Base-by-base conservation (phyloP, 2,797 vertebrate species). In the Leptoclinus maculatus region DNA sequence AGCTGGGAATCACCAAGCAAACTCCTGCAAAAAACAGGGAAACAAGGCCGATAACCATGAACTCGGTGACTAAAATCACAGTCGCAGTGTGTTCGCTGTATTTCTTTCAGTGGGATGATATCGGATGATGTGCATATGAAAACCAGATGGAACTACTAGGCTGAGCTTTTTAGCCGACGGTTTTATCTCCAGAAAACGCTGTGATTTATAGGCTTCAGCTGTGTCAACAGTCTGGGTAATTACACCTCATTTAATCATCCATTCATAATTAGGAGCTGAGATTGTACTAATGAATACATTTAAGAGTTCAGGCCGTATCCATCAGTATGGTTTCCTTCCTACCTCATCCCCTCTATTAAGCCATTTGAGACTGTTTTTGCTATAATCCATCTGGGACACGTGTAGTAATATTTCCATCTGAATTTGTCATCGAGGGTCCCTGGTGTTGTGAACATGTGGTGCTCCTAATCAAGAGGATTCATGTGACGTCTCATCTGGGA, bases 141-240 rank as follows among this genome's bases (percentile, higher is more conserved):
- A 89, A 83, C 78, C 91, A 91, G 85, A 88, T 89, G 89, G 88
- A 71, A 34, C 53, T 27, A 54, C 71, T 19, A 45, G 45, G 66
- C 74, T 78, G 63, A 86, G 82, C 86, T 66, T 71, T 71, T 67
- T 3, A 80, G 78, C 74, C 71, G 58, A 85, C 59, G 78, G 76
- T 72, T 85, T 87, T 80, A 86, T 88, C 80, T 76, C 75, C 68
- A 73, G 78, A 87, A 83, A 78, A 3, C 1, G 2, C 63, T 32
- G 57, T 73, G 79, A 92, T 91, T 84, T 86, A 89, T 82, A 59
- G 59, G 65, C 68, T 88, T 93, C 91, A 90, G 89, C 88, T 92
- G 88, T 84, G 86, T 91, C 85, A 87, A 88, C 89, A 83, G 79
- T 88, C 73, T 59, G 57, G 67, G 82, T 88, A 83, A 92, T 93